A percentile compares a stretch with the other conserved stretches of the same genome.
phyloP scores from a whole-genome alignment of 2,888 invertebrate genomes.

The Apamea crenata region DNA sequence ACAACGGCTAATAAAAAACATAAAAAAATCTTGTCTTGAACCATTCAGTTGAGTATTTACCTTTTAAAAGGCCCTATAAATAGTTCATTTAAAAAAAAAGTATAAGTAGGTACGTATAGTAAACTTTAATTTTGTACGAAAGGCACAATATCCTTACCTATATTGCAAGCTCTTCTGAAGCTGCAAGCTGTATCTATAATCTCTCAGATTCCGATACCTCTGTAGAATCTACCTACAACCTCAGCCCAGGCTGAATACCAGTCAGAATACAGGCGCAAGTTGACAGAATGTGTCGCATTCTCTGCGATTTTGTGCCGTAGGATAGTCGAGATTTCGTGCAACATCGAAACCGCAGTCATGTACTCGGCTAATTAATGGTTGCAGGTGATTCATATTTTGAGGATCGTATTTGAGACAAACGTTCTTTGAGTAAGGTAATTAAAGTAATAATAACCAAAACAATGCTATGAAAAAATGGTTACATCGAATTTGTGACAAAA shows the following conservation, averaged over 20 bases:
- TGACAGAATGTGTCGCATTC: conserved; percentile 57
- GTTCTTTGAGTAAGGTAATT: not conserved
- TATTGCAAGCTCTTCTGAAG: not conserved
- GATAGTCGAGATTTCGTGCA: conserved; percentile 53
- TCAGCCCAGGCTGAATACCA: conserved; percentile 40
- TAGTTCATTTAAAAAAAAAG: not conserved
- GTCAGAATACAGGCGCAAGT: conserved; percentile 15
- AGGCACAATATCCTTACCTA: not conserved
- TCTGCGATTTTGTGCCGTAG: conserved; percentile 51
- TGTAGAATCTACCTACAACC: conserved; percentile 4
- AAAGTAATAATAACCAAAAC: too few relatives aligned
- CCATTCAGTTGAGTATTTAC: not conserved
- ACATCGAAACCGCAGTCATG: conserved; percentile 51
- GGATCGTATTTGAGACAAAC: not conserved
- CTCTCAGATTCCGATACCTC: conserved; percentile 21
- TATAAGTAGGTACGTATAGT: not conserved
- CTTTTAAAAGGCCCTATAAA: not conserved
- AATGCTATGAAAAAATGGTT: not conserved
- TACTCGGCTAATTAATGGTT: conserved; percentile 18
- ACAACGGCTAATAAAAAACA: too few relatives aligned
- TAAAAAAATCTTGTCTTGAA: not conserved
- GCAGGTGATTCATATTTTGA: not conserved
- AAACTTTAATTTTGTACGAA: not conserved
- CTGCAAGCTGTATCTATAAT: not conserved
- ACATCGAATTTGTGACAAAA: not conserved